Base-by-base conservation (phyloP, 2,113 vertebrate genomes). In the Lethenteron reissneri region DNA sequence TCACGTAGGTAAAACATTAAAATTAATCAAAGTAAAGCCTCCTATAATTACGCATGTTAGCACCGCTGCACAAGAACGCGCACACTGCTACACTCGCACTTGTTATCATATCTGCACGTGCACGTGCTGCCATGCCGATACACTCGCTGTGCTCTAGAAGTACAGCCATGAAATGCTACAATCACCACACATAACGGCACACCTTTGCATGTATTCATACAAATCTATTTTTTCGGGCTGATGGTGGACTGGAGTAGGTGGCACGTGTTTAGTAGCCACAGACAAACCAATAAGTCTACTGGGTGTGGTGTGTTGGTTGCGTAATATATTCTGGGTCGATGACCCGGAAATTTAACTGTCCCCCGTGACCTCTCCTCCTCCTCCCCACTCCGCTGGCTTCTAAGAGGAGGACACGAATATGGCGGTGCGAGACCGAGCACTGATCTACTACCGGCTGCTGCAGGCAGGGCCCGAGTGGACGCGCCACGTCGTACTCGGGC, bases 391-490 rank as follows among this genome's bases (percentile, higher is more conserved):
- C 73, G 77, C 2, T 80, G 10, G 78, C 11, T 74, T 76, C 56
- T 19, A 81, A 97, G 92, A 94, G 78, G 92, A 97, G 79, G 87
- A 97, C 78, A 83, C 78, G 12, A 83, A 97, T 72, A 87, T 95
- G 88, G 86, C 84, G 0, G 85, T 99, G 3, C 83, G 83, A 1
- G 90, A 97, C 79, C 88, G 87, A 10, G 88, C 86, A 0, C 78
- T 94, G n/a, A 85, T 96, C 78, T 96, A 87, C 79, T 92, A 95
- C 71, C 84, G 86, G 74, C 86, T 97, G 19, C 79, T 97, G 77
- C 84, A 84, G 72, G 74, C 81, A 57, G 88, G 89, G 14, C 76
- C 86, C 69, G 83, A 88, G 56, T 80, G 88, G 58, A 85, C 83
- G 8, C 81, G 79, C 10, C 75, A 73, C 17, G 78, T 94, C 58